These are phyloP conservation scores for Nibea albiflora DNA, from an alignment of 2,113 vertebrate genomes.

Conservation along the genomic window DNA sequence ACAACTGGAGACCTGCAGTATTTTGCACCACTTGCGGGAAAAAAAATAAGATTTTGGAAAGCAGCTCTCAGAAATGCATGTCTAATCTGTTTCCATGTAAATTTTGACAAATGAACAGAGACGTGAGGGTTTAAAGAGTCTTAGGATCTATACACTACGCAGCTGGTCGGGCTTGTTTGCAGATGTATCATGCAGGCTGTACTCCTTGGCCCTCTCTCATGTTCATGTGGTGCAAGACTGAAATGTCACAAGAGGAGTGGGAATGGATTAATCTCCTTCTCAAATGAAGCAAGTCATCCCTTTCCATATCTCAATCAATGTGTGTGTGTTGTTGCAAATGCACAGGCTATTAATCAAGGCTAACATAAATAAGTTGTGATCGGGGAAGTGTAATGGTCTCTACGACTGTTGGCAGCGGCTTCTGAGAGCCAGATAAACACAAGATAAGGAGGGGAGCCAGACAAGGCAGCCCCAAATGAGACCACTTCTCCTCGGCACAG, in stretches of 20 bases:
- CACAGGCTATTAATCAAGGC: conserved; percentile 66
- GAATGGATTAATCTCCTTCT: conserved; percentile 31
- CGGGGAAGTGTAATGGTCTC: conserved; percentile 42
- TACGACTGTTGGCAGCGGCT: conserved; percentile 43
- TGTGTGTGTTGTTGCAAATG: conserved; percentile 45
- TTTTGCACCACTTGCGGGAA: not conserved
- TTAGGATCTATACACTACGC: conserved; percentile 31
- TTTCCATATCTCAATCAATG: conserved; percentile 40
- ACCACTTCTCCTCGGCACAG: conserved; percentile 34
- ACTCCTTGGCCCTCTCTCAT: conserved; percentile 25
- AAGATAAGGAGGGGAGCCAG: conserved; percentile 52
- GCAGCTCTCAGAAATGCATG: conserved; percentile 37
- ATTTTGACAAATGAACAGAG: conserved; percentile 57
- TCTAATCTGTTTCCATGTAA: conserved; percentile 47
- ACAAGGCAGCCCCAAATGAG: conserved; percentile 35
- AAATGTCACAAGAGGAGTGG: conserved; percentile 38
- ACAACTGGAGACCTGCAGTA: not conserved
- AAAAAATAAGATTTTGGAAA: conserved; percentile 15
- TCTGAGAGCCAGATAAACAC: conserved; percentile 58
- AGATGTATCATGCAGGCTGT: conserved; percentile 48
- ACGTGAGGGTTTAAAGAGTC: conserved; percentile 41
- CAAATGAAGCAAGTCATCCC: conserved; percentile 44
- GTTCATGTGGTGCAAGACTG: conserved; percentile 41
- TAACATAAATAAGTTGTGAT: conserved; percentile 63
- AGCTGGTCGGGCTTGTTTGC: conserved; percentile 68